These are phyloP conservation scores for Tetraneura akinire DNA, from an alignment of 1,140 invertebrate genomes.

Conservation along the genomic window DNA sequence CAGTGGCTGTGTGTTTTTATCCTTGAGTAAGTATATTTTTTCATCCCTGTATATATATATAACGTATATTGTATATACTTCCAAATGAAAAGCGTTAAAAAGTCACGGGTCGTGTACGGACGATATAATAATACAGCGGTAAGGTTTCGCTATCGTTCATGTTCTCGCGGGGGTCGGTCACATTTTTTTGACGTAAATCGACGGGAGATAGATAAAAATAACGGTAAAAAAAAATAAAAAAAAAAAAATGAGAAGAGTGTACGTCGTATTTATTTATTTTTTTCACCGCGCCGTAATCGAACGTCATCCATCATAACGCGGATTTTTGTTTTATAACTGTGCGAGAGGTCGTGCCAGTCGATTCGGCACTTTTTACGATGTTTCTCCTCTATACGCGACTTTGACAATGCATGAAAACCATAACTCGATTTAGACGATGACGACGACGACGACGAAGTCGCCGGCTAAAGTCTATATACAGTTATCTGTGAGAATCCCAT, in stretches of 20 bases:
- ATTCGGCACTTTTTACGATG: background rate
- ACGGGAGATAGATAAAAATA: background rate
- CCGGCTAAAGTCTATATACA: no score
- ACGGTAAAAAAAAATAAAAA: background rate
- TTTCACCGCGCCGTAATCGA: background rate
- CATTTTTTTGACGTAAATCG: slow-evolving; percentile 23
- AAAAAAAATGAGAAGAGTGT: background rate
- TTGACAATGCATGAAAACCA: background rate
- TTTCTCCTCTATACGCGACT: background rate
- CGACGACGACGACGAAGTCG: background rate
- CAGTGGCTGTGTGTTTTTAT: background rate
- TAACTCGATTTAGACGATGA: slow-evolving; percentile 6
- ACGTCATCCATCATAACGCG: background rate
- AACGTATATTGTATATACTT: no score
- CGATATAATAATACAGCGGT: background rate
- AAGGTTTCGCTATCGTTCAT: background rate
- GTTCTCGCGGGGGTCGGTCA: slow-evolving; percentile 11
- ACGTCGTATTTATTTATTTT: background rate
- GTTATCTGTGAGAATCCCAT: background rate
- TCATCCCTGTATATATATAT: no score
- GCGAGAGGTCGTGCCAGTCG: background rate
- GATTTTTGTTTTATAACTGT: background rate
- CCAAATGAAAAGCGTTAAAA: slow-evolving; percentile 23
- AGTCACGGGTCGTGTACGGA: background rate
- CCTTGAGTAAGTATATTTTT: background rate